Conservation (phyloP, 2,888 invertebrate genomes). For the Bombylius discolor region DNA sequence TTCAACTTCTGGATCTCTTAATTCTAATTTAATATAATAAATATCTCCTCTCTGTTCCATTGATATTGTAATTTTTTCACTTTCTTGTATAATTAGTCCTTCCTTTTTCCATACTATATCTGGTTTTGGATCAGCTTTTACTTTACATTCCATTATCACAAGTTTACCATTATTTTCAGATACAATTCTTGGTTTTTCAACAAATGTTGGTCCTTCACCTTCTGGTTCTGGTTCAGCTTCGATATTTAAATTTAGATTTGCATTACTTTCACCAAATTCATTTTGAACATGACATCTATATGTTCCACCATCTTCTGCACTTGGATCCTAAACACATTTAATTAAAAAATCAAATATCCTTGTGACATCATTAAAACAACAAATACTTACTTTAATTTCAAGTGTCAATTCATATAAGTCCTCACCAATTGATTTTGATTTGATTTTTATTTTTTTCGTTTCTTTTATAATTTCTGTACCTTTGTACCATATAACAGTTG, state of each 20-base stretch:
- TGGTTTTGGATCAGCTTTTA: conserved; percentile 70
- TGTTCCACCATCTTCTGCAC: conserved; percentile 68
- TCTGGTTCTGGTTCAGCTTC: conserved; percentile 91
- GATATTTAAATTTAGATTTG: conserved; percentile 91
- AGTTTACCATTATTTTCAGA: conserved; percentile 72
- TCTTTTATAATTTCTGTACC: conserved; percentile 76
- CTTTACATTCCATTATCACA: conserved; percentile 78
- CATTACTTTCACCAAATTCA: conserved; percentile 92
- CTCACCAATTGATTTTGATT: conserved; percentile 61
- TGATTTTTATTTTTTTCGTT: conserved; percentile 72
- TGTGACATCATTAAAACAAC: neutral
- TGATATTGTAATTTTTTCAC: conserved; percentile 63
- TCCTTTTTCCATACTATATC: conserved; percentile 73
- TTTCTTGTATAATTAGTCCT: conserved; percentile 64
- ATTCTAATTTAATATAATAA: conserved; percentile 75
- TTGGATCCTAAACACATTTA: conserved; percentile 49
- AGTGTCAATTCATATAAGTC: conserved; percentile 74
- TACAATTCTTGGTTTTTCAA: conserved; percentile 77
- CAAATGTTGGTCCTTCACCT: conserved; percentile 88
- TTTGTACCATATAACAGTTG: conserved; percentile 89
- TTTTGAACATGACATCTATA: conserved; percentile 92
- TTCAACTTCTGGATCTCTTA: conserved; percentile 81
- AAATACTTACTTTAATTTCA: conserved; percentile 55
- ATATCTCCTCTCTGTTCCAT: conserved; percentile 66
- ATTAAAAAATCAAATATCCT: neutral